Evolutionary conservation across 2,797 vertebrate genomes (phyloP).

Genomic region (Thalassophryne amazonica): DNA sequence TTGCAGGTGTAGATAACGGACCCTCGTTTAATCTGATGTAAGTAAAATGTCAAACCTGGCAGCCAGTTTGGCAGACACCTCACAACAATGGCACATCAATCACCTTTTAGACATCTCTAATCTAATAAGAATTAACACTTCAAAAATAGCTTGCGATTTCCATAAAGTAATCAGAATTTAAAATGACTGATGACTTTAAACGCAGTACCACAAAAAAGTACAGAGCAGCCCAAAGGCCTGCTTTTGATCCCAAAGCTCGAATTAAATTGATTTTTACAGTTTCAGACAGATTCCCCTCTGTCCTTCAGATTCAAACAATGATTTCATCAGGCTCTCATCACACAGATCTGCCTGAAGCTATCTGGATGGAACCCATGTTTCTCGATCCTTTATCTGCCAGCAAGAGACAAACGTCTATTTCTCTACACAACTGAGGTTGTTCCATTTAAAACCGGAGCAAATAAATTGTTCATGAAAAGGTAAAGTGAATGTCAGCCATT

Average conservation of each 20-base stretch:
- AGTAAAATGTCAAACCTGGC: no score
- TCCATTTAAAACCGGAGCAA: slow-evolving; percentile 42
- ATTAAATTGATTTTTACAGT: slow-evolving; percentile 67
- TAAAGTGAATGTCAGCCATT: slow-evolving; percentile 15
- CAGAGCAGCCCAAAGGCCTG: slow-evolving; percentile 60
- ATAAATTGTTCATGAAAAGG: slow-evolving; percentile 55
- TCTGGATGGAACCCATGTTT: slow-evolving; percentile 52
- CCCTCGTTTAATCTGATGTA: no score
- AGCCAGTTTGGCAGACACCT: no score
- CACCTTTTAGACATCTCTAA: slow-evolving; percentile 42
- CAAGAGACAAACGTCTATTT: slow-evolving; percentile 34
- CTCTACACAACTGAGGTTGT: slow-evolving; percentile 40
- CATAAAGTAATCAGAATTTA: slow-evolving; percentile 66
- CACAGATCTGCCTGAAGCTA: slow-evolving; percentile 54
- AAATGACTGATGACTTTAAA: slow-evolving; percentile 70
- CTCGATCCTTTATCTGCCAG: slow-evolving; percentile 43
- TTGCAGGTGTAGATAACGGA: no score
- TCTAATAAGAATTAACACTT: slow-evolving; percentile 64
- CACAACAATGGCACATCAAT: slow-evolving; percentile 32
- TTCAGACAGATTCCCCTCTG: slow-evolving; percentile 65
- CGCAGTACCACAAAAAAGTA: slow-evolving; percentile 68
- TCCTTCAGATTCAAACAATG: slow-evolving; percentile 68
- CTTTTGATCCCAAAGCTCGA: slow-evolving; percentile 68
- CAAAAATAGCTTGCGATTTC: slow-evolving; percentile 61
- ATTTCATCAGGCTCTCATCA: slow-evolving; percentile 68